phyloP scores from a whole-genome alignment of 2,888 invertebrate genomes.

The Amiota mariae region DNA sequence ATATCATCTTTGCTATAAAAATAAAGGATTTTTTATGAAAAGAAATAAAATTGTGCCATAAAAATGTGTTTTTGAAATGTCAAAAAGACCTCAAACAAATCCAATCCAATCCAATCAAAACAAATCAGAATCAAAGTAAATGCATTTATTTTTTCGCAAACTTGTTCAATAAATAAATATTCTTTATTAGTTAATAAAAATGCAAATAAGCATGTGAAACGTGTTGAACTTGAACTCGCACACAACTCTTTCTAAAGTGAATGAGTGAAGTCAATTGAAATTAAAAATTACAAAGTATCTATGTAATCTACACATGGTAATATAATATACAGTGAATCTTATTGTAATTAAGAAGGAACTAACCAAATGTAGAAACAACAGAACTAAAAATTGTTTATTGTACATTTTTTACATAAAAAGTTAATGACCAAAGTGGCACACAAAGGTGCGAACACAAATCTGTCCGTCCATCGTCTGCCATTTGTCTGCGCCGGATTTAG shows the following conservation, averaged over 20 bases:
- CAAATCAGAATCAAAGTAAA: not conserved
- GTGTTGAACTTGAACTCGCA: conserved; percentile 26
- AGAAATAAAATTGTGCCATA: not conserved
- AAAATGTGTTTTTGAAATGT: not conserved
- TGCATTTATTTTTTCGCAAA: too few relatives aligned
- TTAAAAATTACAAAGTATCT: too few relatives aligned
- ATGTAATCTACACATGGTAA: too few relatives aligned
- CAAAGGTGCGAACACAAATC: too few relatives aligned
- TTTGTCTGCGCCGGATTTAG: conserved; percentile 22
- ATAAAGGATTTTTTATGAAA: too few relatives aligned
- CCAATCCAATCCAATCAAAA: conserved; percentile 19
- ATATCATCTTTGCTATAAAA: not conserved
- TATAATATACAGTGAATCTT: too few relatives aligned
- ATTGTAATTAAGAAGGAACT: too few relatives aligned
- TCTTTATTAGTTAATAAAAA: conserved; percentile 7
- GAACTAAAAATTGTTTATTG: too few relatives aligned
- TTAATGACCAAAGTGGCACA: conserved; percentile 12
- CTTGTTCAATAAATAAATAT: too few relatives aligned
- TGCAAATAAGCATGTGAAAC: conserved; percentile 17
- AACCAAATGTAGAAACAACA: too few relatives aligned
- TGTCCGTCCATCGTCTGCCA: conserved; percentile 9
- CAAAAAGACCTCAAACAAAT: not conserved
- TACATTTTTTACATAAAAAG: conserved; percentile 5
- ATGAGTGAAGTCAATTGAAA: too few relatives aligned
- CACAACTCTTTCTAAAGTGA: too few relatives aligned